phyloP scores from a whole-genome alignment of 2,888 invertebrate genomes.

The Brachypterus glaber region DNA sequence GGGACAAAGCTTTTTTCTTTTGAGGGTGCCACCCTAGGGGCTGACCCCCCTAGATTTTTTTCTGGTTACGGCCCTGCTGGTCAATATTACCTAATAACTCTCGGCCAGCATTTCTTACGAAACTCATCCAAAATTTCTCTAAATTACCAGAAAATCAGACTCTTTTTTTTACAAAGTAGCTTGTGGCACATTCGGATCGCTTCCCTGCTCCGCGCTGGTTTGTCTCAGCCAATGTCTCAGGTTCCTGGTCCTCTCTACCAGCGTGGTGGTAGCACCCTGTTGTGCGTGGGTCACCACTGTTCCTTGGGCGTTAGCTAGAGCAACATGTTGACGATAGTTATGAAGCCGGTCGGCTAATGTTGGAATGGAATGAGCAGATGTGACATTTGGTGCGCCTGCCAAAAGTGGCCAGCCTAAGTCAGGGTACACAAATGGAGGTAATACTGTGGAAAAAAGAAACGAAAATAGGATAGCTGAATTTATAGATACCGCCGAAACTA shows the following conservation, averaged over 20 bases:
- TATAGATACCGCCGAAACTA: too few species aligned
- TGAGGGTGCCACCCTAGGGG: too few species aligned
- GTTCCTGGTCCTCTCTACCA: constrained; percentile 56
- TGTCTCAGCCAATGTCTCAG: constrained; percentile 58
- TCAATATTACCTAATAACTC: too few species aligned
- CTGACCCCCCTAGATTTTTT: too few species aligned
- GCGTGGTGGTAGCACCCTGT: constrained; percentile 50
- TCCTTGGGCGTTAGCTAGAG: constrained; percentile 42
- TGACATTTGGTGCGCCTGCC: constrained; percentile 26
- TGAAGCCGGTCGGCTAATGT: constrained; percentile 47
- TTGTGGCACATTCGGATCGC: constrained; percentile 27
- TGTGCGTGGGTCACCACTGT: constrained; percentile 40
- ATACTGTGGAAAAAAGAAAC: constrained; percentile 20
- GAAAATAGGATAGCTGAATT: not conserved
- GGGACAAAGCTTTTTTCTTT: too few species aligned
- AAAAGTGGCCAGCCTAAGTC: constrained; percentile 47
- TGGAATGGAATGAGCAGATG: constrained; percentile 34
- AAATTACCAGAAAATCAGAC: too few species aligned
- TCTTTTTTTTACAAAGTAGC: constrained; percentile 34
- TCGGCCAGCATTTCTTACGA: too few species aligned
- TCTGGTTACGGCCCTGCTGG: too few species aligned
- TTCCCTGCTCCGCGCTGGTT: constrained; percentile 31
- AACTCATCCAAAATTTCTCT: too few species aligned
- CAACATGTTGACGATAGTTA: constrained; percentile 46
- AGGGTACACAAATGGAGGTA: constrained; percentile 45